phyloP scores from a whole-genome alignment of 2,797 vertebrate genomes.

The Oophaga sylvatica region DNA sequence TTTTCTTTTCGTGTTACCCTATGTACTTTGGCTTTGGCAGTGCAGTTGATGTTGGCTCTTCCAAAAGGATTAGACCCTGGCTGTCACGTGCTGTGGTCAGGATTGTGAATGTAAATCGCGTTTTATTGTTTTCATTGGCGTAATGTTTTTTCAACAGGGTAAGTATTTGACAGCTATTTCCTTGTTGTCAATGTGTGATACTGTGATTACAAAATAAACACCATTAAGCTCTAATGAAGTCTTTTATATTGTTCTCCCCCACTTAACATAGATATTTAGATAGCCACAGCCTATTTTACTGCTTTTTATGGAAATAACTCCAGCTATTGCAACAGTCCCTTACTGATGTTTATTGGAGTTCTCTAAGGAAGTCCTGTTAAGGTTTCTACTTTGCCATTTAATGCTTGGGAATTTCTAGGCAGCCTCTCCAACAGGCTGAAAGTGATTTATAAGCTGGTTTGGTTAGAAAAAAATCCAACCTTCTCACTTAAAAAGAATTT shows the following conservation, averaged over 20 bases:
- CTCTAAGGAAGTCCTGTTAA: constrained; percentile 56
- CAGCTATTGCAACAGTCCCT: constrained; percentile 40
- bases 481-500: constrained; percentile 58
- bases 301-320: constrained; percentile 52
- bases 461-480: constrained; percentile 33
- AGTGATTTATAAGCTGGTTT: constrained; percentile 57
- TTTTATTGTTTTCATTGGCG: constrained; percentile 17
- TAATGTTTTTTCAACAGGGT: neutral
- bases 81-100: constrained; percentile 6
- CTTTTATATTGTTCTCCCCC: neutral
- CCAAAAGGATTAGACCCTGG: neutral
- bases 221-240: constrained; percentile 40
- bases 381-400: constrained; percentile 52
- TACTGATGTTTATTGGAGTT: constrained; percentile 48
- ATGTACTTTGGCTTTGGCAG: neutral
- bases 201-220: constrained; percentile 26
- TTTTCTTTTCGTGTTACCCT: neutral
- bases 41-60: neutral
- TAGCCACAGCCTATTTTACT: constrained; percentile 11
- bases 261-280: constrained; percentile 13
- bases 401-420: constrained; percentile 49
- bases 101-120: constrained; percentile 7
- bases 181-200: constrained; percentile 21
- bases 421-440: constrained; percentile 31
- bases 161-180: constrained; percentile 32